A percentile compares a stretch with the other conserved stretches of the same genome.
Conservation (phyloP, 2,797 vertebrate species). For the Halcyon smyrnensis region DNA sequence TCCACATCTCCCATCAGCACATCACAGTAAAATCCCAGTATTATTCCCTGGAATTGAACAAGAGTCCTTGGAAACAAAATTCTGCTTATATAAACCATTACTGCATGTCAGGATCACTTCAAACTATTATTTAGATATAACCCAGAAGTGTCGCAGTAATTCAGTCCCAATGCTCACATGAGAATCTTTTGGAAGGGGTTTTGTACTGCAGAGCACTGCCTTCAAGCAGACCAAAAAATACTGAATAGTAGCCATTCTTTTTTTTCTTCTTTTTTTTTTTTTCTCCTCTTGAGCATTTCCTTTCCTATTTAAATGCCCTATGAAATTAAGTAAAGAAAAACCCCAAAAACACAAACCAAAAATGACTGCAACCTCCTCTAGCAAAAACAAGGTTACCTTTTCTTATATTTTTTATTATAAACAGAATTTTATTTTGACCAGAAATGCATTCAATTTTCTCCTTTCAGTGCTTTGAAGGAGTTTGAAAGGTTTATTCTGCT, state of each 20-base stretch:
- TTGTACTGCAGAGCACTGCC: slow-evolving; percentile 34
- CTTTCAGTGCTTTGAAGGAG: slow-evolving; percentile 15
- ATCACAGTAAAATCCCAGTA: neutral
- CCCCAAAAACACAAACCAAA: neutral
- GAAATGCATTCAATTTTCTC: slow-evolving; percentile 13
- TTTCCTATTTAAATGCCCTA: slow-evolving; percentile 23
- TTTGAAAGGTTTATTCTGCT: slow-evolving; percentile 31
- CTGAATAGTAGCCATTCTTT: slow-evolving; percentile 12
- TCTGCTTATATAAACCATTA: slow-evolving; percentile 55
- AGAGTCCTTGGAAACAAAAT: slow-evolving; percentile 22
- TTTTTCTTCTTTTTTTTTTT: neutral
- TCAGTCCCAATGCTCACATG: slow-evolving; percentile 55
- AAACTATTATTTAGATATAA: slow-evolving; percentile 62
- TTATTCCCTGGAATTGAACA: slow-evolving; percentile 4
- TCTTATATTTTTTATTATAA: neutral
- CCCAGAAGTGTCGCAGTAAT: slow-evolving; percentile 72
- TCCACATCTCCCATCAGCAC: neutral
- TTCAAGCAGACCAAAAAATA: slow-evolving; percentile 37
- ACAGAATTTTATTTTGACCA: neutral
- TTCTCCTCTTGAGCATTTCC: neutral
- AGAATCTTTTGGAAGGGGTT: slow-evolving; percentile 36
- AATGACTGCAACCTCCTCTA: neutral
- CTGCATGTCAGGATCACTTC: slow-evolving; percentile 60
- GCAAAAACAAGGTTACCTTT: slow-evolving; percentile 16
- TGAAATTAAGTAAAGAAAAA: neutral